Base-by-base conservation (phyloP, 92 coral and sea anemone genomes). In the Epizoanthus rinbou region DNA sequence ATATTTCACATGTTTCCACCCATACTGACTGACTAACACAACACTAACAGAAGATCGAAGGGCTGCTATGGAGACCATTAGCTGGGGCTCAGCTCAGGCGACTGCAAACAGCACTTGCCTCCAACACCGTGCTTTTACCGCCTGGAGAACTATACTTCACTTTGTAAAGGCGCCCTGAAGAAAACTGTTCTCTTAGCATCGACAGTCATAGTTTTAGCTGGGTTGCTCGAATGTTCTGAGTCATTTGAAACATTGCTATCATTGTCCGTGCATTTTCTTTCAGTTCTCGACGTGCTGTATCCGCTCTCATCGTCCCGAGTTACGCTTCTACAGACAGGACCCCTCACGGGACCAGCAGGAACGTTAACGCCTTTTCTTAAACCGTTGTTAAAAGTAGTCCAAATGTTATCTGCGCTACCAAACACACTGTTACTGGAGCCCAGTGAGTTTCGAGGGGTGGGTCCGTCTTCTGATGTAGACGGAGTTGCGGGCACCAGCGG, bases 361-460 rank as follows among this genome's bases (percentile, higher is more conserved):
- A 57, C 31, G 8, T 39, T 39, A 17, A 21, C 9, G 16, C 64
- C 70, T 19, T 76, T 76, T 19, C 69, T 35, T 50, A 76, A 23
- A 23, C 9, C 82, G 47, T 63, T 78, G 82, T 78, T 16, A 60
- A 62, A 0, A 22, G 57, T 62, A 11, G 72, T 62, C 82, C 70
- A 78, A 15, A 76, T 76, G 69, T 76, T 69, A 60, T 93, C 94
- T 35, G 63, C 85, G 65, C 94, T 90, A 58, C 67, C 95, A 79
- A 97, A 97, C 65, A 97, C 99, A 59, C 92, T 37, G 43, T 37
- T 37, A 37, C 43, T 96, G 53, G 95, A 91, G 59, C 89, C 80
- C 56, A 89, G 33, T 1, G 98, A 95, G 18, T 88, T 90, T 50
- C 97, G 81, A 0, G 94, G 97, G 15, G 97, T 89, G 13, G 95